These are phyloP conservation scores for Lamellibrachia satsuma DNA, from an alignment of 2,888 invertebrate genomes.

Conservation along the genomic window DNA sequence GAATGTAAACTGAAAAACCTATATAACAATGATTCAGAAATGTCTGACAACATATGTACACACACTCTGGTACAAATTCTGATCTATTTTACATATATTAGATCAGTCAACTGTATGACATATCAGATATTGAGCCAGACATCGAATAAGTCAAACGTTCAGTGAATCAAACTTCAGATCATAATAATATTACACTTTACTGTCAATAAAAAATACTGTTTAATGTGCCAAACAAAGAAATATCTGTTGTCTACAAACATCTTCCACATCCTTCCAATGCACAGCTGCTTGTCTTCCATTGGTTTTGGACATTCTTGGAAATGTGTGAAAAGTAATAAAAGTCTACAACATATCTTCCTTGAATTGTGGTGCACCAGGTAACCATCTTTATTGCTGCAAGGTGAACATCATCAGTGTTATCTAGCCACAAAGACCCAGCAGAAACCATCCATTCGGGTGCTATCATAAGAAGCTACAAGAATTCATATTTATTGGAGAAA, in stretches of 20 bases:
- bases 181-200: neutral
- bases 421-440: neutral
- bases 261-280: neutral
- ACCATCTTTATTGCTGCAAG: neutral
- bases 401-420: neutral
- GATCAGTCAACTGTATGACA: too few relatives aligned
- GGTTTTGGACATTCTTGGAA: neutral
- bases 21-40: too few relatives aligned
- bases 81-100: too few relatives aligned
- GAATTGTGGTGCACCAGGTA: neutral
- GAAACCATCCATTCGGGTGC: neutral
- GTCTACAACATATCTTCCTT: neutral
- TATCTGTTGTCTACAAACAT: neutral
- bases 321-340: neutral
- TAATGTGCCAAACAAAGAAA: neutral
- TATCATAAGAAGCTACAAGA: neutral
- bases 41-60: too few relatives aligned
- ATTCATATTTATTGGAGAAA: neutral
- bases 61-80: too few relatives aligned
- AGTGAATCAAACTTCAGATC: neutral
- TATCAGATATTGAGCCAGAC: too few relatives aligned
- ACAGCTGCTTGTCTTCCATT: neutral
- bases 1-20: too few relatives aligned
- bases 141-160: too few relatives aligned
- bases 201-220: neutral